Conservation (phyloP, 2,888 invertebrate genomes). For the Mystacides longicornis region DNA sequence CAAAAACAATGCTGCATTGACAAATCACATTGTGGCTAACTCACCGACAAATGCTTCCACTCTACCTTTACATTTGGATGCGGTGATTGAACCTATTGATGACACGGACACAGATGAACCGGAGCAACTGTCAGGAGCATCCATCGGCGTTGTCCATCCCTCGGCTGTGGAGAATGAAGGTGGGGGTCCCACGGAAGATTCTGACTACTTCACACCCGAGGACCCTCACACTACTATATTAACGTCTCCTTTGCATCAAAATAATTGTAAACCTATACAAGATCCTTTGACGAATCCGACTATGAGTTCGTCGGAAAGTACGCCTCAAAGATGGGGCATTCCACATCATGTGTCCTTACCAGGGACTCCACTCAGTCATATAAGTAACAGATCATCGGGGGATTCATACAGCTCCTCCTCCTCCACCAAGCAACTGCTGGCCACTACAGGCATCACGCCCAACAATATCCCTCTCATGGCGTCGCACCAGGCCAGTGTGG, state of each 20-base stretch:
- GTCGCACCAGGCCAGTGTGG: conserved; percentile 11
- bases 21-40: conserved; percentile 10
- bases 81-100: conserved; percentile 53
- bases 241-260: conserved; percentile 49
- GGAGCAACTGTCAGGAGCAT: conserved; percentile 33
- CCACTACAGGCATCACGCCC: conserved; percentile 34
- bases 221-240: conserved; percentile 63
- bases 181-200: conserved; percentile 56
- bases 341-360: conserved; percentile 53
- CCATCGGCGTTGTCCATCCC: conserved; percentile 40
- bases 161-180: conserved; percentile 45
- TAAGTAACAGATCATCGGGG: conserved; percentile 65
- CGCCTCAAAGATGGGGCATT: conserved; percentile 46
- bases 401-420: conserved; percentile 77
- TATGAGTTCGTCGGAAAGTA: conserved; percentile 34
- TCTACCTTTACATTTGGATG: conserved; percentile 40
- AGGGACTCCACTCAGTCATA: conserved; percentile 57
- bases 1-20: conserved; percentile 15
- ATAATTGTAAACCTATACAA: conserved; percentile 33
- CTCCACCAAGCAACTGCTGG: conserved; percentile 67
- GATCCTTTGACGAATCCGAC: conserved; percentile 23
- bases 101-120: conserved; percentile 53
- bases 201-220: conserved; percentile 73
- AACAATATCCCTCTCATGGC: conserved; percentile 30
- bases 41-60: conserved; percentile 14